Evolutionary conservation across 2,797 vertebrate genomes (phyloP).

Genomic region (Podarcis siculus): DNA sequence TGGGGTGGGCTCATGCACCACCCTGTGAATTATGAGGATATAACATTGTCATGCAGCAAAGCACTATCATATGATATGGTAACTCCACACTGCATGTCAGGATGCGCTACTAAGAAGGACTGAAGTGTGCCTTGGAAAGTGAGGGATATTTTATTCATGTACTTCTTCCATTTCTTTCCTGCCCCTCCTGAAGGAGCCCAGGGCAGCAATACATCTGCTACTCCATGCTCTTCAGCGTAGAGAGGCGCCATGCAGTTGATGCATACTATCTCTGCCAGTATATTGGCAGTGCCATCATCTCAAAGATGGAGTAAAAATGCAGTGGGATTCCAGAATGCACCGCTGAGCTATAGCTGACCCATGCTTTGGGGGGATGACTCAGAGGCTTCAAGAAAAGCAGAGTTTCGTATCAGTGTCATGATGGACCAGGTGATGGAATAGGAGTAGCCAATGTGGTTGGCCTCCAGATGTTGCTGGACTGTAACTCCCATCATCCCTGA

Average conservation of each 20-base stretch:
- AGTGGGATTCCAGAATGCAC: neutral
- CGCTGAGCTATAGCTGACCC: neutral
- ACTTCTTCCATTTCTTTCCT: no score
- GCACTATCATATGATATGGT: neutral
- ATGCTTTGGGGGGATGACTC: neutral
- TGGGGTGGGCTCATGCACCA: no score
- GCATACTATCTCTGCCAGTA: no score
- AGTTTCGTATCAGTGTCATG: no score
- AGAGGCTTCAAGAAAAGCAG: no score
- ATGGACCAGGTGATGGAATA: no score
- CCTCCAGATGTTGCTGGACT: no score
- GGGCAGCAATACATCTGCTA: neutral
- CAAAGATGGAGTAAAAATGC: neutral
- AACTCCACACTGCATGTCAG: neutral
- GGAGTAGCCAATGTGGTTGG: no score
- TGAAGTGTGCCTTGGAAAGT: neutral
- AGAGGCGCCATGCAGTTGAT: neutral
- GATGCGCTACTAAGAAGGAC: neutral
- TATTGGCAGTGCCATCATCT: neutral
- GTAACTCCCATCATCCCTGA: neutral
- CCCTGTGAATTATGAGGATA: neutral
- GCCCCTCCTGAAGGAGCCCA: no score
- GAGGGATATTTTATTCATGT: no score
- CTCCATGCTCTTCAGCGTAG: no score
- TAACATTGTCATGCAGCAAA: neutral